Evolutionary conservation across 2,113 vertebrate species (phyloP), one percentile per base, ranked within the genome.

Genomic region (Chascanopsetta lugubris): DNA sequence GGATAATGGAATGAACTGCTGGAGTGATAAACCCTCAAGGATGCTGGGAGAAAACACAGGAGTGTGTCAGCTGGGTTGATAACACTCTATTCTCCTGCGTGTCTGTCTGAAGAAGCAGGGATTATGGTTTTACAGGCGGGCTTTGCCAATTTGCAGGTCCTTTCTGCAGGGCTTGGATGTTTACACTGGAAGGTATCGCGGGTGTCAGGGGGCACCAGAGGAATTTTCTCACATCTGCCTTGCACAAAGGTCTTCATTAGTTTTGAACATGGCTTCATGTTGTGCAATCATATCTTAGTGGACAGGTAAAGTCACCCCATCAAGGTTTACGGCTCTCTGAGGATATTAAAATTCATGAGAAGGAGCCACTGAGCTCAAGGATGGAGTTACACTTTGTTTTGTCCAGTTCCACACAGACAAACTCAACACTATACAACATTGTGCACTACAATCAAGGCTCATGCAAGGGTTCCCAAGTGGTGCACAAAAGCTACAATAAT

Each of bases 1-100:
- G 81, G 85, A 88, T 89, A 89, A 89, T 90, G 79, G 84, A 87
- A 89, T 78, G 77, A 86, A 80, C 87, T 69, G 76, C 62, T 21
- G 82, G 73, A 69, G 72, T 75, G 85, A 85, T 87, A 88, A 89
- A 84, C 84, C 85, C 84, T 71, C 15, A 56, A 88, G 85, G 83
- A 87, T 79, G 75, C 75, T 40, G 69, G 71, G 74, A 74, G 38
- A 45, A 82, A 88, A 88, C 85, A 88, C 77, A 85, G 80, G 75
- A 85, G 85, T 74, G 79, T 86, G 89, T 88, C 83, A 86, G 72
- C 75, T 69, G 22, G 77, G 68, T 80, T 80, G 85, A 89, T 90
- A 89, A 90, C 83, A 67, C 85, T 79, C 77, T 64, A 72, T 84
- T 77, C 75, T 83, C 76, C 59, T 6, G 22, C n/a, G 47, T 56